These are phyloP conservation scores for Craseonycteris thonglongyai DNA, from an alignment of 2,113 vertebrate genomes.

Conservation along the genomic window DNA sequence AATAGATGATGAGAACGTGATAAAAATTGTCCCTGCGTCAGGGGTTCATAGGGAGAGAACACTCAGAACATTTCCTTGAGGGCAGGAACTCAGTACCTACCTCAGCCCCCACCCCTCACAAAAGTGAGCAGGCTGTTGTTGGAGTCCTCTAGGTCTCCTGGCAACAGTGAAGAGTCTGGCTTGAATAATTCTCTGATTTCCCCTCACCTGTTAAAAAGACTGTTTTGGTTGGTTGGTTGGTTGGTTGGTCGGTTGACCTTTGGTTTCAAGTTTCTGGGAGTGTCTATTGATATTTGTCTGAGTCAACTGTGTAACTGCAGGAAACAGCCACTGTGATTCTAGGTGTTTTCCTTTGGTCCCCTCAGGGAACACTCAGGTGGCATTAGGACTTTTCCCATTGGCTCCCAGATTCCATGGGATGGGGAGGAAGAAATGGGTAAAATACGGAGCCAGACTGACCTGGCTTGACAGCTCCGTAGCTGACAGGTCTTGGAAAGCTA, in stretches of 20 bases:
- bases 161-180: neutral
- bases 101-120: neutral
- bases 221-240: neutral
- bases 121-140: neutral
- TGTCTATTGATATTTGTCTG: conserved; percentile 23
- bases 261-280: conserved; percentile 37
- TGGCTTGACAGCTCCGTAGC: neutral
- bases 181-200: neutral
- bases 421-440: neutral
- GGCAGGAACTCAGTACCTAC: neutral
- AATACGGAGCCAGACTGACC: neutral
- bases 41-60: neutral
- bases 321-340: neutral
- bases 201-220: neutral
- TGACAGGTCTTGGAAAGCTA: neutral
- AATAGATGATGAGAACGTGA: neutral
- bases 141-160: neutral
- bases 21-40: neutral
- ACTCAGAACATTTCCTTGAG: neutral
- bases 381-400: neutral
- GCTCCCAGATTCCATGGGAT: neutral
- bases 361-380: neutral
- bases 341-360: neutral
- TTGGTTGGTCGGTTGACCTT: neutral
- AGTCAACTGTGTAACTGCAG: neutral